phyloP scores from a whole-genome alignment of 1,140 invertebrate genomes.

The Scaptomyza graminum region DNA sequence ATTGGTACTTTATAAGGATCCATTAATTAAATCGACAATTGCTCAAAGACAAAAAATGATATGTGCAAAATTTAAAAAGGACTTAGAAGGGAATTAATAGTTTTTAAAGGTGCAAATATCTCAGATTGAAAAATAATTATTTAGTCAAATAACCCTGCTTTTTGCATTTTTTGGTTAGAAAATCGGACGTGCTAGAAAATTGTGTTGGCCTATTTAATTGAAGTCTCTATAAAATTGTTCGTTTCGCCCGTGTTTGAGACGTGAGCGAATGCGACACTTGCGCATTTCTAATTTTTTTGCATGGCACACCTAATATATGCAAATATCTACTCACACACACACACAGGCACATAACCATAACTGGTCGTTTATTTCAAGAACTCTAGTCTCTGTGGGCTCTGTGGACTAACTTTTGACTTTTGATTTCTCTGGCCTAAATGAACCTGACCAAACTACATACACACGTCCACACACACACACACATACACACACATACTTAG shows the following conservation, averaged over 20 bases:
- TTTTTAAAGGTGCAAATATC: too few relatives aligned
- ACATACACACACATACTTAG: slow-evolving; percentile 26
- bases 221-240: neutral
- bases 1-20: too few relatives aligned
- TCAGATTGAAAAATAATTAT: too few relatives aligned
- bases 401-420: slow-evolving; percentile 69
- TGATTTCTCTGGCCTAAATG: slow-evolving; percentile 77
- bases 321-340: slow-evolving; percentile 14
- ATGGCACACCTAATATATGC: slow-evolving; percentile 12
- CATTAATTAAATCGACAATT: too few relatives aligned
- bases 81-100: too few relatives aligned
- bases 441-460: slow-evolving; percentile 42
- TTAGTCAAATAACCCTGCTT: too few relatives aligned
- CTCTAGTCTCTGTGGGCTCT: slow-evolving; percentile 45
- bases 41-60: too few relatives aligned
- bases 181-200: too few relatives aligned
- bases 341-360: slow-evolving; percentile 40
- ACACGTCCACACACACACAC: slow-evolving; percentile 14
- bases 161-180: too few relatives aligned
- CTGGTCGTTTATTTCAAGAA: slow-evolving; percentile 60
- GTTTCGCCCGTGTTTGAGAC: neutral
- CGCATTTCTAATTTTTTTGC: neutral
- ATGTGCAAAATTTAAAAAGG: too few relatives aligned
- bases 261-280: neutral
- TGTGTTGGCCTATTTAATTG: too few relatives aligned